Conservation (phyloP, 2,797 vertebrate species). For the Pampus argenteus region DNA sequence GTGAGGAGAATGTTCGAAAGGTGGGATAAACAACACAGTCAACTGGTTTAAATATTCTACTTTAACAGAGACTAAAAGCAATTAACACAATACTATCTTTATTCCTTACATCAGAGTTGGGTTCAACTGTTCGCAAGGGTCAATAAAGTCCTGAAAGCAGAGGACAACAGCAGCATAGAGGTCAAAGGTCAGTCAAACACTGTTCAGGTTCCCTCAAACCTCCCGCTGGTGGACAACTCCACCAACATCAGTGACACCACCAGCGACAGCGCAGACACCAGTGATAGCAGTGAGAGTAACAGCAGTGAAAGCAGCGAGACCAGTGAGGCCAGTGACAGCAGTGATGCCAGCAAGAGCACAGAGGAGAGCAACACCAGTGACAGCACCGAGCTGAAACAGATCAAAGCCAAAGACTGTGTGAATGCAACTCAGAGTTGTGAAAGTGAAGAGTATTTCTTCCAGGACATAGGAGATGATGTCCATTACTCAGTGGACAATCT, state of each 20-base stretch:
- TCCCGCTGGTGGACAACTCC: slow-evolving; percentile 13
- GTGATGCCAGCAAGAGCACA: slow-evolving; percentile 51
- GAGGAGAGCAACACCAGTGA: slow-evolving; percentile 58
- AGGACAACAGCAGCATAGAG: slow-evolving; percentile 71
- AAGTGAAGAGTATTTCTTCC: slow-evolving; percentile 79
- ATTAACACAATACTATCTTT: slow-evolving; percentile 10
- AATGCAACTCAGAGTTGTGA: slow-evolving; percentile 78
- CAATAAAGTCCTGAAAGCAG: slow-evolving; percentile 53
- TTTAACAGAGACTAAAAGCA: neutral
- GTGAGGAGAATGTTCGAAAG: slow-evolving; percentile 81
- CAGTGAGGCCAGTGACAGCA: slow-evolving; percentile 42
- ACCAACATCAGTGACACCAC: slow-evolving; percentile 46
- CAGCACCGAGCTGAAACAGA: slow-evolving; percentile 59
- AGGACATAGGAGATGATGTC: slow-evolving; percentile 81
- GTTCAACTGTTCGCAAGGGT: slow-evolving; percentile 57
- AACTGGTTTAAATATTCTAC: neutral
- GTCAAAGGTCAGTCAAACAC: slow-evolving; percentile 34
- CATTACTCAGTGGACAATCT: slow-evolving; percentile 66
- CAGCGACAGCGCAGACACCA: slow-evolving; percentile 20
- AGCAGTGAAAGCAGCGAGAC: slow-evolving; percentile 7
- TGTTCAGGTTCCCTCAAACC: slow-evolving; percentile 2
- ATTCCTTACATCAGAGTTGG: slow-evolving; percentile 66
- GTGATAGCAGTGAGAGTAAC: slow-evolving; percentile 1
- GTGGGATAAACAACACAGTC: slow-evolving; percentile 43
- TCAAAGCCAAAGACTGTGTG: slow-evolving; percentile 59